Evolutionary conservation across 2,113 vertebrate genomes (phyloP).

Genomic region (Rhadina sibilatrix): DNA sequence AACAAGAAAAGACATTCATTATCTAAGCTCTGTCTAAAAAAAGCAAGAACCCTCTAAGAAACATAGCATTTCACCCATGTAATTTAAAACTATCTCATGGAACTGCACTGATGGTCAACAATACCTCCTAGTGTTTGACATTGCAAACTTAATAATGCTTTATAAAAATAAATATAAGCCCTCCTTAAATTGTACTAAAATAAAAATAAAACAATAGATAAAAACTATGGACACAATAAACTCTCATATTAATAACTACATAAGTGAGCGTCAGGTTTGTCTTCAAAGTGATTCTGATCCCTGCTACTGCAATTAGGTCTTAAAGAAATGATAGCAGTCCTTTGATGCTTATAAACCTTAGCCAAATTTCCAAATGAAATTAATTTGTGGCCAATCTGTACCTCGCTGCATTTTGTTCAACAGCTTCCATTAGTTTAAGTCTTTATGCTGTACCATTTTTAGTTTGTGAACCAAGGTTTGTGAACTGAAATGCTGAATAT

Average conservation of each 20-base stretch:
- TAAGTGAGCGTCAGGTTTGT: not conserved
- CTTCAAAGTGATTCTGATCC: not conserved
- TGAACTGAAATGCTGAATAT: not conserved
- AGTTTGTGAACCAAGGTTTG: not conserved
- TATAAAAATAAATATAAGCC: not conserved
- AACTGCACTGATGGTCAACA: not conserved
- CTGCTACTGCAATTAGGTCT: not conserved
- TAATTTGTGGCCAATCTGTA: not conserved
- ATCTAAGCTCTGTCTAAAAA: not conserved
- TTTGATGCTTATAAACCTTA: not conserved
- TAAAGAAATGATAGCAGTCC: not conserved
- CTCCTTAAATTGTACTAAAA: not conserved
- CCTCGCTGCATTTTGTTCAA: not conserved
- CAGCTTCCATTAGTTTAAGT: not conserved
- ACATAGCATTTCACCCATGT: not conserved
- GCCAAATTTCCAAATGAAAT: not conserved
- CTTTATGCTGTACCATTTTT: not conserved
- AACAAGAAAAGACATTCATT: not conserved
- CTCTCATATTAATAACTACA: not conserved
- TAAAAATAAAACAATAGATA: not conserved
- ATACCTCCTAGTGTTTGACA: not conserved
- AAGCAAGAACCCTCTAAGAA: not conserved
- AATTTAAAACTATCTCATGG: not conserved
- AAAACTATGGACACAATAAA: not conserved
- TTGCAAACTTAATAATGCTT: not conserved